These are phyloP conservation scores for Tholera decimalis DNA, from an alignment of 2,888 invertebrate species.

Conservation along the genomic window DNA sequence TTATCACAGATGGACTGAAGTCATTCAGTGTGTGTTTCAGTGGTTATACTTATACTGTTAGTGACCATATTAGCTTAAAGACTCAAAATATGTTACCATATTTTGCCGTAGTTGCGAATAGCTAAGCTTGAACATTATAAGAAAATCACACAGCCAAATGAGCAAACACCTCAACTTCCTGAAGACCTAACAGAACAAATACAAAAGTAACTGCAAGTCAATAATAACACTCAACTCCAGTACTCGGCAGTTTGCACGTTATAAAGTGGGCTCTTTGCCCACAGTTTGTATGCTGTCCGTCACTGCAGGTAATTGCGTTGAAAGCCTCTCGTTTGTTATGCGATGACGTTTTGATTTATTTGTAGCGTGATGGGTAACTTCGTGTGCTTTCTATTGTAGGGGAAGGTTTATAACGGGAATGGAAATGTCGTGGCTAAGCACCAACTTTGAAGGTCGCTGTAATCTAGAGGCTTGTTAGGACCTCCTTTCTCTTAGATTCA, in stretches of 20 bases:
- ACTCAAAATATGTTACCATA: not conserved
- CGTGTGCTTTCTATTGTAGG: slow-evolving; percentile 59
- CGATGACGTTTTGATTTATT: slow-evolving; percentile 68
- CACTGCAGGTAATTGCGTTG: slow-evolving; percentile 66
- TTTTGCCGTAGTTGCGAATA: not conserved
- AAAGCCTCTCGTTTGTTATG: slow-evolving; percentile 63
- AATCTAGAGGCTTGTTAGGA: not conserved
- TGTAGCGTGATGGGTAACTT: slow-evolving; percentile 66
- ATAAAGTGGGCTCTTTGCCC: slow-evolving; percentile 59
- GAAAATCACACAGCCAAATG: not conserved
- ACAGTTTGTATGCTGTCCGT: slow-evolving; percentile 55
- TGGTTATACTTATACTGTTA: no score
- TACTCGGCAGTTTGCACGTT: slow-evolving; percentile 55
- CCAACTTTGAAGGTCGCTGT: slow-evolving; percentile 30
- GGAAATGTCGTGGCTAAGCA: slow-evolving; percentile 31
- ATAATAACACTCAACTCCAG: slow-evolving; percentile 53
- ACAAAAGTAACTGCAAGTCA: slow-evolving; percentile 41
- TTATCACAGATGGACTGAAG: no score
- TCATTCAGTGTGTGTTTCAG: no score
- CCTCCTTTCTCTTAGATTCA: not conserved
- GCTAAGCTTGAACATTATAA: not conserved
- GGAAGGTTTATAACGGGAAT: slow-evolving; percentile 30
- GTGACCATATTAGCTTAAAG: no score
- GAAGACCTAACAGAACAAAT: slow-evolving; percentile 36
- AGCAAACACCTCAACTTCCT: slow-evolving; percentile 14